phyloP scores from a whole-genome alignment of 2,797 vertebrate genomes.

The Xyrichtys novacula region DNA sequence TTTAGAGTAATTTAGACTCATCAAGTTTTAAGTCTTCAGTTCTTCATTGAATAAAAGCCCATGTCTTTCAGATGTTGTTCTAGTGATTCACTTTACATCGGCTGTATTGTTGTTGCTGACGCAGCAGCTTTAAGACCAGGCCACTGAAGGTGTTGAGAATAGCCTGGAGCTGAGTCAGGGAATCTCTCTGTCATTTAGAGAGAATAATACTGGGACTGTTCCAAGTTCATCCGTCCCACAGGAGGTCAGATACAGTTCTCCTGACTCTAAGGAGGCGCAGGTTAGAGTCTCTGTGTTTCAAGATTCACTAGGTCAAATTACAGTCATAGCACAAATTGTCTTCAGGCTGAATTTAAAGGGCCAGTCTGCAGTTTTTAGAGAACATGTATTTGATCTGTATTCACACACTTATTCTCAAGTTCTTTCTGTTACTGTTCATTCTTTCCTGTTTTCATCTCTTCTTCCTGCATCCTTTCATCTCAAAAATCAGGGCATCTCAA shows the following conservation, averaged over 20 bases:
- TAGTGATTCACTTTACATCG: neutral
- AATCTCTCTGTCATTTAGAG: constrained; percentile 48
- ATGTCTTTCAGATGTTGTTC: no score
- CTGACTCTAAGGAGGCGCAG: constrained; percentile 43
- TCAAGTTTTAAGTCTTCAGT: neutral
- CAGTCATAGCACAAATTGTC: neutral
- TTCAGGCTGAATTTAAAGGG: neutral
- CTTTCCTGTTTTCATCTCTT: neutral
- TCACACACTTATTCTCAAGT: neutral
- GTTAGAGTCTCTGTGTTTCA: constrained; percentile 14
- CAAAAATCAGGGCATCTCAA: no score
- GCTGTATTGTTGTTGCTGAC: constrained; percentile 30
- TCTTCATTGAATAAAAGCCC: neutral
- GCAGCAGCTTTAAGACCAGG: constrained; percentile 1
- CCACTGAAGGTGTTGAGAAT: constrained; percentile 35
- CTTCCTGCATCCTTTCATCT: neutral
- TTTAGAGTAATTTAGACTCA: neutral
- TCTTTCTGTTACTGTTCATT: neutral
- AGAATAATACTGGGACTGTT: constrained; percentile 44
- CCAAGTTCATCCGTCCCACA: constrained; percentile 50
- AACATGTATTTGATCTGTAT: neutral
- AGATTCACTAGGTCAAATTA: constrained; percentile 26
- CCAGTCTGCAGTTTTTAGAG: neutral
- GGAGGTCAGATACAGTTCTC: constrained; percentile 65
- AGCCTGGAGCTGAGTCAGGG: constrained; percentile 50